These are phyloP conservation scores for Hassar affinis DNA, from an alignment of 2,113 vertebrate species.

Conservation along the genomic window DNA sequence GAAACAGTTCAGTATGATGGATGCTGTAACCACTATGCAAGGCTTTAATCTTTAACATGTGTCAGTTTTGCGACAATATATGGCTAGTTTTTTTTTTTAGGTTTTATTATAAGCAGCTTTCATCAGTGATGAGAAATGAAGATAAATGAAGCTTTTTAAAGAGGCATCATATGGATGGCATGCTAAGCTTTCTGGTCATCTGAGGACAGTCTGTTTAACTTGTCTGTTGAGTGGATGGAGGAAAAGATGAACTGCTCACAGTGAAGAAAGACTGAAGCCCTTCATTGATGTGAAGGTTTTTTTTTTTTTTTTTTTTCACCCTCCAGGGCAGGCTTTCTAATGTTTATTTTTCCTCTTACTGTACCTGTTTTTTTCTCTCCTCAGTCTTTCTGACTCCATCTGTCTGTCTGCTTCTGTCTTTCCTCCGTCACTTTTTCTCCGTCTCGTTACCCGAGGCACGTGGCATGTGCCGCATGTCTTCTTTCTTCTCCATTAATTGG, in stretches of 20 bases:
- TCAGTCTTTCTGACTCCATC: constrained; percentile 59
- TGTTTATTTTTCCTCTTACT: constrained; percentile 54
- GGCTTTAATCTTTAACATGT: constrained; percentile 5
- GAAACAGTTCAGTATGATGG: neutral
- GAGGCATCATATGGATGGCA: neutral
- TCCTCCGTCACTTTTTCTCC: constrained; percentile 60
- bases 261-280: constrained; percentile 26
- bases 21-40: neutral
- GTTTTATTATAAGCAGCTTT: neutral
- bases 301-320: too few relatives aligned
- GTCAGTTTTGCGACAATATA: neutral
- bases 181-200: constrained; percentile 2
- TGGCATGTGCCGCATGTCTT: constrained; percentile 65
- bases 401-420: constrained; percentile 61
- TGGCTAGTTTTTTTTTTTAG: neutral
- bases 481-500: constrained; percentile 80
- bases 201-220: neutral
- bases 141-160: neutral
- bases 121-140: neutral
- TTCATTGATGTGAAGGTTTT: constrained; percentile 64
- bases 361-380: constrained; percentile 46
- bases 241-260: constrained; percentile 9
- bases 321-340: constrained; percentile 64
- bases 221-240: constrained; percentile 27
- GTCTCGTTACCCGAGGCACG: constrained; percentile 73